These are phyloP conservation scores for Asobara japonica DNA, from an alignment of 1,140 invertebrate species.

Conservation along the genomic window DNA sequence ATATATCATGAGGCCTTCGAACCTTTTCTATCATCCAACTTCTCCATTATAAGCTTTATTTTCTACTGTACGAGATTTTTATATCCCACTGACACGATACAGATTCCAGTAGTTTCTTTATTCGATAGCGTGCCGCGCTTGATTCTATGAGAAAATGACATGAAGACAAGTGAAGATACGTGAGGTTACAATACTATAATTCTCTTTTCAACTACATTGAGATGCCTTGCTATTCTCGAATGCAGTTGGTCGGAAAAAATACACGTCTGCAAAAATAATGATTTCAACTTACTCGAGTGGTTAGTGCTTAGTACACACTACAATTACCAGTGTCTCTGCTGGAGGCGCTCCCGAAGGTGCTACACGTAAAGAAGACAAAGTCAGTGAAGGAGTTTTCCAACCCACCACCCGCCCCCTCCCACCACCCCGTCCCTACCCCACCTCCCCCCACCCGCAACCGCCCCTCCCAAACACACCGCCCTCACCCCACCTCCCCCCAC, in stretches of 20 bases:
- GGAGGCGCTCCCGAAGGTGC: constrained; percentile 21
- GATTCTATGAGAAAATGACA: neutral
- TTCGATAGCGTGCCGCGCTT: neutral
- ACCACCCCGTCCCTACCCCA: too few relatives aligned
- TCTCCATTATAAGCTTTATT: constrained; percentile 6
- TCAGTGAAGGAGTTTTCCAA: constrained; percentile 13
- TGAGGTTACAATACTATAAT: neutral
- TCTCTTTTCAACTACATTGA: too few relatives aligned
- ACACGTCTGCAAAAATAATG: neutral
- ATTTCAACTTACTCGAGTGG: neutral
- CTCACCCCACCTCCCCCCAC: too few relatives aligned
- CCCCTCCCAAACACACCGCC: too few relatives aligned
- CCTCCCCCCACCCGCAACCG: too few relatives aligned
- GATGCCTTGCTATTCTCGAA: too few relatives aligned
- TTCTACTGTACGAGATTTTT: constrained; percentile 41
- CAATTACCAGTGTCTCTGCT: constrained; percentile 57
- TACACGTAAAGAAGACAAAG: constrained; percentile 15
- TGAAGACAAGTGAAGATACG: neutral
- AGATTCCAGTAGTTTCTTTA: neutral
- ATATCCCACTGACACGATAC: constrained; percentile 43
- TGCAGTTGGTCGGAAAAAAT: neutral
- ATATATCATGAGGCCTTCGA: neutral
- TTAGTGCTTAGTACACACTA: constrained; percentile 46
- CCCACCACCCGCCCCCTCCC: constrained; percentile 27
- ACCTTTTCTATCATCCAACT: constrained; percentile 3